Evolutionary conservation across 1,140 invertebrate genomes (phyloP).

Genomic region (Ips typographus): DNA sequence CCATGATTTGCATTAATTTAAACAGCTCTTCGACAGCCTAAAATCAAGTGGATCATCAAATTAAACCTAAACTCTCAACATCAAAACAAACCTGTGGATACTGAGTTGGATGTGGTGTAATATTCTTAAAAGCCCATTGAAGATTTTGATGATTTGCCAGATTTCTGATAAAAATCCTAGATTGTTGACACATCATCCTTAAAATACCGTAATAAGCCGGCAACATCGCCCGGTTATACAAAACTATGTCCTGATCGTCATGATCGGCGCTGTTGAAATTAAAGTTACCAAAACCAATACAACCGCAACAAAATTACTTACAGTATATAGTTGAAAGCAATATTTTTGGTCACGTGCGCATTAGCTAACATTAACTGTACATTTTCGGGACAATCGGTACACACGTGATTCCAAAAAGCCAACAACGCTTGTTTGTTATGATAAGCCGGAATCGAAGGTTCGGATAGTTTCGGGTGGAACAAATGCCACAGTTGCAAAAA

Average conservation of each 20-base stretch:
- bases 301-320: slow-evolving; percentile 58
- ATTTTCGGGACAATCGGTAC: slow-evolving; percentile 89
- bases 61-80: too few species aligned
- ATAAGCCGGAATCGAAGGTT: slow-evolving; percentile 90
- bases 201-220: slow-evolving; percentile 93
- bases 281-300: neutral
- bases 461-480: slow-evolving; percentile 92
- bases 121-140: slow-evolving; percentile 95
- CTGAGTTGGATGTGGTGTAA: slow-evolving; percentile 89
- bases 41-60: slow-evolving; percentile 18
- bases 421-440: slow-evolving; percentile 93
- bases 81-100: slow-evolving; percentile 67
- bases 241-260: slow-evolving; percentile 91
- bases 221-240: slow-evolving; percentile 90
- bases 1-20: slow-evolving; percentile 83
- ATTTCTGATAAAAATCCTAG: slow-evolving; percentile 78
- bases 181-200: slow-evolving; percentile 85
- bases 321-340: slow-evolving; percentile 96
- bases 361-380: slow-evolving; percentile 83
- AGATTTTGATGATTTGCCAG: slow-evolving; percentile 91
- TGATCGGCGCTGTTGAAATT: slow-evolving; percentile 77
- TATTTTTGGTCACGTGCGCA: slow-evolving; percentile 84
- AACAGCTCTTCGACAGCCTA: slow-evolving; percentile 89
- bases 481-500: slow-evolving; percentile 90
- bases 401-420: slow-evolving; percentile 90